Evolutionary conservation across 1,140 invertebrate species (phyloP), one percentile per base, ranked within the genome.

Genomic region (Drosophila oshimai): DNA sequence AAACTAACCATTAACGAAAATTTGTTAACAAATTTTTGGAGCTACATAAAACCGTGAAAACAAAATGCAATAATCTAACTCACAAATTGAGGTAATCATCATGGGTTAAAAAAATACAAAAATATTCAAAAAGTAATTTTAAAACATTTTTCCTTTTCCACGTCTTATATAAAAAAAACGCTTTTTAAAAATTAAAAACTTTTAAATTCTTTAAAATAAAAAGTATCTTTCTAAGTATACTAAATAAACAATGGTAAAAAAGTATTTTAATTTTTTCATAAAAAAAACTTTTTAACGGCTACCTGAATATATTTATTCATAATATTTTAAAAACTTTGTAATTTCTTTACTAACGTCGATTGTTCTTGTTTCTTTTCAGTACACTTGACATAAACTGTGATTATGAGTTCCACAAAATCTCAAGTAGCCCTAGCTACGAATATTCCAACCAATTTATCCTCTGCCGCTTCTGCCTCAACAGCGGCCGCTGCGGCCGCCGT

Each of bases 361-460:
- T 29, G n/a, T n/a, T 33, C n/a, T 13, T 22, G 10, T 41, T 39
- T 29, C 24, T 5, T 71, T 87, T 39, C 61, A 87, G 83, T 83
- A 83, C 74, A 88, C 81, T 89, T 89, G 87, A 84, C 84, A 84
- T 88, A 83, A 88, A 84, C 78, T 88, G 78, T 89, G 89, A 90
- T 90, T 90, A 90, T 90, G 89, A 90, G 89, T 90, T 90, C 89
- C 81, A 88, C 89, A 89, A 90, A 90, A 88, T 89, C 89, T 83
- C 89, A 90, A 89, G 89, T 90, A 90, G 89, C 89, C 60, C 75
- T 90, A 53, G 89, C 89, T 90, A 88, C 89, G 74, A 90, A 88
- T 89, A 89, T 90, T 86, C 87, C 89, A 90, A 90, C 73, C 74
- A 89, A 83, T 81, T 89, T 89, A 83, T 69, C 74, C 74, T 81